Percentiles rank a stretch among this genome's conserved stretches.
These are phyloP conservation scores for Phengaris alcon DNA, from an alignment of 2,888 invertebrate species.

Conservation along the genomic window DNA sequence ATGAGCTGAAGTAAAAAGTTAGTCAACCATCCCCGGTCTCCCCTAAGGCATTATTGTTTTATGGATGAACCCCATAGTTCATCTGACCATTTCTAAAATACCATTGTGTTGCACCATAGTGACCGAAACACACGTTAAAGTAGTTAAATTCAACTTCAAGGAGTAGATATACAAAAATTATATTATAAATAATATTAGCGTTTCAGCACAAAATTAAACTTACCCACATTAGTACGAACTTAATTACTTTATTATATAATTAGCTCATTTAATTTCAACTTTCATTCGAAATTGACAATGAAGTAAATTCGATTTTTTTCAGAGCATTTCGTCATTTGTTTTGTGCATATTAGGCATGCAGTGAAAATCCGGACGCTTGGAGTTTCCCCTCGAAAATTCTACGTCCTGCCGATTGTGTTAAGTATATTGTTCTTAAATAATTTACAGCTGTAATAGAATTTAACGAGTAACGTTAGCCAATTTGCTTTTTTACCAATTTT, in stretches of 20 bases:
- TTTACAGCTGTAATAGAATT: background rate
- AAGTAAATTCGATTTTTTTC: slow-evolving; percentile 15
- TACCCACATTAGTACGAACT: background rate
- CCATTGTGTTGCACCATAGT: too few relatives aligned
- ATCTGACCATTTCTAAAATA: too few relatives aligned
- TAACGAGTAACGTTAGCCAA: too few relatives aligned
- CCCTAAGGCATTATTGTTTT: too few relatives aligned
- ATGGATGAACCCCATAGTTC: too few relatives aligned
- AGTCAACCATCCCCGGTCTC: too few relatives aligned
- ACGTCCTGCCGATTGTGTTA: slow-evolving; percentile 3
- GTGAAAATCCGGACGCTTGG: slow-evolving; percentile 21
- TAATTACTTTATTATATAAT: slow-evolving; percentile 3
- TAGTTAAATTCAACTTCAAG: too few relatives aligned
- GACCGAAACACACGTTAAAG: too few relatives aligned
- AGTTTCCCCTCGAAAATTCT: slow-evolving; percentile 17
- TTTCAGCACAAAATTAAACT: background rate
- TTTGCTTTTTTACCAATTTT: too few relatives aligned
- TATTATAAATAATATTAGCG: too few relatives aligned
- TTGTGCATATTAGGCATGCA: background rate
- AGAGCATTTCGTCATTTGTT: slow-evolving; percentile 29
- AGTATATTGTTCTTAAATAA: background rate
- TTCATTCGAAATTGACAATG: slow-evolving; percentile 16
- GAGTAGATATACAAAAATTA: too few relatives aligned
- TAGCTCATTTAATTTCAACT: background rate
- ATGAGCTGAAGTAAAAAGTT: too few relatives aligned